These are phyloP conservation scores for Hypocryptadius cinnamomeus DNA, from an alignment of 2,113 vertebrate genomes.

Conservation along the genomic window DNA sequence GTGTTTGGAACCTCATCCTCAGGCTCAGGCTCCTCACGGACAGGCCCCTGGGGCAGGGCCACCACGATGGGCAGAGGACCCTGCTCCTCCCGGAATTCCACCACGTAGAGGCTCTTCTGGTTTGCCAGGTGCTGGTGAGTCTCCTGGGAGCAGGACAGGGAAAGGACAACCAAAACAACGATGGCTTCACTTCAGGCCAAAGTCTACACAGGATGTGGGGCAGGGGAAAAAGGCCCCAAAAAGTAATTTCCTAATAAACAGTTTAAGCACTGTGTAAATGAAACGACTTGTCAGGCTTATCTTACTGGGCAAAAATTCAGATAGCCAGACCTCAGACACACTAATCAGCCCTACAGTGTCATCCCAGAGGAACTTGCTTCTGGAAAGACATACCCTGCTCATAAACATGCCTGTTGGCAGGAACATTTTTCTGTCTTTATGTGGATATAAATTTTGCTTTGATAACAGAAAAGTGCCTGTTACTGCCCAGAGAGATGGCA, in stretches of 20 bases:
- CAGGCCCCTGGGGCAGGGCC: conserved; percentile 67
- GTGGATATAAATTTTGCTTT: background rate
- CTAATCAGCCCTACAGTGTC: background rate
- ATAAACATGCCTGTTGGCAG: background rate
- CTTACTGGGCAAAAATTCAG: background rate
- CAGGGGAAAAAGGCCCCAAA: background rate
- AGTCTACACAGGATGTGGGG: too few relatives aligned
- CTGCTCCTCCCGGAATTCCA: conserved; percentile 82
- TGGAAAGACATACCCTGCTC: background rate
- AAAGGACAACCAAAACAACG: background rate
- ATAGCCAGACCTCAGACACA: background rate
- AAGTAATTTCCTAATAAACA: background rate
- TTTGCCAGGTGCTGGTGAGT: conserved; percentile 84
- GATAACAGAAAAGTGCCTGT: background rate
- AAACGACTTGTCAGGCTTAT: background rate
- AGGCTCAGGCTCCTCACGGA: conserved; percentile 66
- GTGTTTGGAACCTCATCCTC: conserved; percentile 76
- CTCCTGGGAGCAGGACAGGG: conserved; percentile 64
- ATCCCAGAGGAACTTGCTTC: background rate
- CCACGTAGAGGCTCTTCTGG: conserved; percentile 82
- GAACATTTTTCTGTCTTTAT: background rate
- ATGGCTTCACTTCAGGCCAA: background rate
- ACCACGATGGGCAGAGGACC: conserved; percentile 84
- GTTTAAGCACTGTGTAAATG: background rate
- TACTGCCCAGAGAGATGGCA: background rate